A percentile compares a stretch with the other conserved stretches of the same genome.
Evolutionary conservation across 2,113 vertebrate genomes (phyloP).

Genomic region (Cyprinodon brontotheroides): DNA sequence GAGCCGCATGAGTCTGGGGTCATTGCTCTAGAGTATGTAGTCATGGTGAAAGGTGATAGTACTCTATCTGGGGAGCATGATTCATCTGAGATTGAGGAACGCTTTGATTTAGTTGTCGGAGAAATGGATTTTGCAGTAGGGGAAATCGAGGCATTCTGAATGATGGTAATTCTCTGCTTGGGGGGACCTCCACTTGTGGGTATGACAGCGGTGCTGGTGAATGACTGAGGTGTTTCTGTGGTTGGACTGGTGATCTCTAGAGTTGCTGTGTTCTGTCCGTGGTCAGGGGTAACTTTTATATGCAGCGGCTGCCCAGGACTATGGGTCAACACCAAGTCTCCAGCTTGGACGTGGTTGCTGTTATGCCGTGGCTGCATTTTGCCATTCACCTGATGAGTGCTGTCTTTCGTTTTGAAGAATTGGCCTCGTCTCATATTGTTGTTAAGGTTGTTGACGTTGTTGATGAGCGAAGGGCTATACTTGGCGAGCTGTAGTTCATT

Average conservation of each 20-base stretch:
- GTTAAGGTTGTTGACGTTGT: conserved; percentile 85
- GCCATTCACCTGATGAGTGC: conserved; percentile 82
- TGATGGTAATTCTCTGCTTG: conserved; percentile 96
- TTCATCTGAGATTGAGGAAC: conserved; percentile 75
- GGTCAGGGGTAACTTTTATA: conserved; percentile 96
- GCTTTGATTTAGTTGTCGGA: conserved; percentile 84
- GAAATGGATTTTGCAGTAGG: conserved; percentile 84
- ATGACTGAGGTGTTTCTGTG: conserved; percentile 87
- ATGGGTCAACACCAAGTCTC: conserved; percentile 90
- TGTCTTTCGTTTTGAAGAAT: conserved; percentile 87
- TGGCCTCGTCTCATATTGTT: conserved; percentile 85
- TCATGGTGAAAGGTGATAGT: conserved; percentile 84
- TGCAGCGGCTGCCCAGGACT: conserved; percentile 94
- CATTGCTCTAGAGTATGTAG: conserved; percentile 85
- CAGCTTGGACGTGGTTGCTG: conserved; percentile 84
- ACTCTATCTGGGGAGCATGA: conserved; percentile 83
- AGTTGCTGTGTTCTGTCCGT: conserved; percentile 89
- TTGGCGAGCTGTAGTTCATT: conserved; percentile 83
- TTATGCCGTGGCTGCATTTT: conserved; percentile 85
- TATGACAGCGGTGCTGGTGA: conserved; percentile 94
- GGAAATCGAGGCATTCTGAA: conserved; percentile 88
- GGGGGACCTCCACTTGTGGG: conserved; percentile 89
- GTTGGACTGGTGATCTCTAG: conserved; percentile 94
- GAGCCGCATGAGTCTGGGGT: conserved; percentile 91
- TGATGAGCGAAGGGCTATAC: conserved; percentile 80